These are phyloP conservation scores for Acrobasis consociella DNA, from an alignment of 2,888 invertebrate species.

Conservation along the genomic window DNA sequence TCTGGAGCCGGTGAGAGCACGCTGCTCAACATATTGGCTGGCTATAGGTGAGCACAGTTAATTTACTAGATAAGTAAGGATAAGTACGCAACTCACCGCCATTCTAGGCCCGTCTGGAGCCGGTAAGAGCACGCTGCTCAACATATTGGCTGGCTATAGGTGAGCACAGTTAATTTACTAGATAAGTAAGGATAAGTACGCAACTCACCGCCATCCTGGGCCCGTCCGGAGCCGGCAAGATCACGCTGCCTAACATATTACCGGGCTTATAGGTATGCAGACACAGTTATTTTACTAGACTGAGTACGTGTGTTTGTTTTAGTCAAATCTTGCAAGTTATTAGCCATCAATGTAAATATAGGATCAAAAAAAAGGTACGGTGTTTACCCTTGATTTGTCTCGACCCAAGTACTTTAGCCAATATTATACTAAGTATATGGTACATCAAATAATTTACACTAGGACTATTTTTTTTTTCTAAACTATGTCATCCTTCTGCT, in stretches of 20 bases:
- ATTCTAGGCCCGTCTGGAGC: constrained; percentile 97
- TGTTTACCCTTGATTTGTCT: too few relatives aligned
- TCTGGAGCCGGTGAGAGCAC: constrained; percentile 97
- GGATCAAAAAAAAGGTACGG: too few relatives aligned
- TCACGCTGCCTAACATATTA: constrained; percentile 93
- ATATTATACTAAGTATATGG: too few relatives aligned
- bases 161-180: constrained; percentile 63
- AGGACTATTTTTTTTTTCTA: too few relatives aligned
- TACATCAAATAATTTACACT: too few relatives aligned
- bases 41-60: constrained; percentile 89
- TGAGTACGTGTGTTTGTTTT: too few relatives aligned
- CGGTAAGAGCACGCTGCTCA: constrained; percentile 95
- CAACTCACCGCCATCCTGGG: constrained; percentile 96
- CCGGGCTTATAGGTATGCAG: constrained; percentile 95
- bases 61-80: too few relatives aligned
- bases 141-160: constrained; percentile 96
- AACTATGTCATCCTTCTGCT: too few relatives aligned
- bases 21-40: constrained; percentile 93
- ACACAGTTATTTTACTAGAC: neutral
- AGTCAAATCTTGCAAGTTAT: too few relatives aligned
- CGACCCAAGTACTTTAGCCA: too few relatives aligned
- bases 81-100: constrained; percentile 94
- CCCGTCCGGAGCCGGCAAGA: constrained; percentile 96
- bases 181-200: too few relatives aligned
- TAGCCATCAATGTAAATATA: too few relatives aligned